Evolutionary conservation across 2,113 vertebrate species (phyloP).

Genomic region (Okapia johnstoni): DNA sequence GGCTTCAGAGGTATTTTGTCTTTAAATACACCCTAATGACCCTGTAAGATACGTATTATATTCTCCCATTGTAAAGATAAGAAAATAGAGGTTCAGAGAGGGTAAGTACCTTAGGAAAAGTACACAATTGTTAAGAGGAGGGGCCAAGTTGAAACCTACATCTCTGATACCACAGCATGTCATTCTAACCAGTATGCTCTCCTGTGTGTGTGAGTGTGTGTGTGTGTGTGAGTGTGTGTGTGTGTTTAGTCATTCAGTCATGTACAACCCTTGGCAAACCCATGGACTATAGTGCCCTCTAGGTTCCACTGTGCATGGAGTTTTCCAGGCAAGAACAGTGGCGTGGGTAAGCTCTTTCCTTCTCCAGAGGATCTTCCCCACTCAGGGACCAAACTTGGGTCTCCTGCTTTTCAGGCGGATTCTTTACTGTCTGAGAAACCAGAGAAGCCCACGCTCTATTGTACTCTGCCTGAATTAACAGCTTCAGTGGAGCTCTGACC

Average conservation of each 20-base stretch:
- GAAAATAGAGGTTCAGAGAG: background rate
- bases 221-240: background rate
- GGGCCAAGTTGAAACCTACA: background rate
- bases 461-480: background rate
- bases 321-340: background rate
- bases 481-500: background rate
- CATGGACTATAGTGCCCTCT: rapidly evolving
- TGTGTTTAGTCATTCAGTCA: background rate
- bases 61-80: background rate
- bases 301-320: background rate
- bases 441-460: background rate
- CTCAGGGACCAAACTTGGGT: background rate
- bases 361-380: background rate
- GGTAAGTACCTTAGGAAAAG: background rate
- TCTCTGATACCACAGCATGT: background rate
- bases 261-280: background rate
- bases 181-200: background rate
- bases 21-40: background rate
- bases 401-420: background rate
- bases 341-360: background rate
- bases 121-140: background rate
- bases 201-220: too few species aligned
- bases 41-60: background rate
- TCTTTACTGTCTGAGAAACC: background rate
- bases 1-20: background rate